These are phyloP conservation scores for Heteromormyrus szaboi DNA, from an alignment of 2,797 vertebrate genomes.

Conservation along the genomic window DNA sequence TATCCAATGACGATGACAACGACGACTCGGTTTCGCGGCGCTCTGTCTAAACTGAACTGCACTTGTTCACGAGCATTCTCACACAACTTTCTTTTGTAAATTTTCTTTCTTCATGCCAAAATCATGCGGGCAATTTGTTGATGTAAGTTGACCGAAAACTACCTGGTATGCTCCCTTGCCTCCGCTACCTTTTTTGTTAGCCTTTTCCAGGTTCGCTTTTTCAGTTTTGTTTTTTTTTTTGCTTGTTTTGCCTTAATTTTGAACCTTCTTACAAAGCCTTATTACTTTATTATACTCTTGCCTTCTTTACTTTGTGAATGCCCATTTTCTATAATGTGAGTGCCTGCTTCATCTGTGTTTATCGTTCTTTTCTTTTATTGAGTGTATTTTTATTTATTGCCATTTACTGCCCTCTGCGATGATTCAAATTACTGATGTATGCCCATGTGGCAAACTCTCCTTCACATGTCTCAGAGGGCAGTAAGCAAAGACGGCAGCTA, in stretches of 20 bases:
- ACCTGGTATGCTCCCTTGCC: slow-evolving; percentile 66
- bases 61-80: slow-evolving; percentile 90
- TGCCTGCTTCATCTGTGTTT: slow-evolving; percentile 9
- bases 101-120: slow-evolving; percentile 99
- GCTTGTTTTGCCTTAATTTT: slow-evolving; percentile 47
- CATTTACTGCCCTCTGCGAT: not conserved
- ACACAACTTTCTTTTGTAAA: slow-evolving; percentile 98
- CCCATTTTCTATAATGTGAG: slow-evolving; percentile 36
- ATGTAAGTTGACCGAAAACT: slow-evolving; percentile 94
- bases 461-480: not conserved
- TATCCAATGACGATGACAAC: slow-evolving; percentile 70
- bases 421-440: not conserved
- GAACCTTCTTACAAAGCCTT: not conserved
- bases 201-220: slow-evolving; percentile 25
- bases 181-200: slow-evolving; percentile 46
- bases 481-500: not conserved
- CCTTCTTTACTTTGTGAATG: slow-evolving; percentile 46
- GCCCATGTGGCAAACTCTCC: not conserved
- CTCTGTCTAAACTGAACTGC: slow-evolving; percentile 65
- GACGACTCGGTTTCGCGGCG: slow-evolving; percentile 80
- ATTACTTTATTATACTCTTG: slow-evolving; percentile 36
- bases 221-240: slow-evolving; percentile 33
- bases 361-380: slow-evolving; percentile 26
- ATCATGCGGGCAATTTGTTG: slow-evolving; percentile 99
- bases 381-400: slow-evolving; percentile 14